Percentiles rank a stretch among this genome's conserved stretches.
These are phyloP conservation scores for Sebastes hubbsi DNA, from an alignment of 2,797 vertebrate genomes.

Conservation along the genomic window DNA sequence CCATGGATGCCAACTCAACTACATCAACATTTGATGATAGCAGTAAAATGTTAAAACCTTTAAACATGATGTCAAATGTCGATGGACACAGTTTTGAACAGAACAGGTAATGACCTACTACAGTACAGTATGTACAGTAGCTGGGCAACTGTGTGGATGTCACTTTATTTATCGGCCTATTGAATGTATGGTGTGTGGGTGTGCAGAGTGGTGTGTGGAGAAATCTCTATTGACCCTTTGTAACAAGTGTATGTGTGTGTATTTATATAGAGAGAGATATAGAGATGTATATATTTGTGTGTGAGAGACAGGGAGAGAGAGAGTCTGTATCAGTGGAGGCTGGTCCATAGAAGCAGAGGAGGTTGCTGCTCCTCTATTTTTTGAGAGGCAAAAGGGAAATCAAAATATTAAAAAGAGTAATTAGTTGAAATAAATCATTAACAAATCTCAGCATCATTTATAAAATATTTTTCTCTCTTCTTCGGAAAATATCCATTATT, in stretches of 20 bases:
- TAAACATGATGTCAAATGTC: background rate
- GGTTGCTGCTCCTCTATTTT: no score
- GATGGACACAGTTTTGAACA: background rate
- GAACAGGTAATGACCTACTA: background rate
- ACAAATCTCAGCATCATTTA: no score
- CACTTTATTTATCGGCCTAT: background rate
- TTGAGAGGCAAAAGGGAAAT: no score
- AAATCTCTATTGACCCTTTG: constrained; percentile 3
- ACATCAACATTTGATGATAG: background rate
- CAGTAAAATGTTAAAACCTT: background rate
- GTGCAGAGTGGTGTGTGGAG: background rate
- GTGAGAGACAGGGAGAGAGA: no score
- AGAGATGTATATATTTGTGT: no score
- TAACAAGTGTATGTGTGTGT: constrained; percentile 4
- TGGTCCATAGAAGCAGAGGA: no score
- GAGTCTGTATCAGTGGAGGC: no score
- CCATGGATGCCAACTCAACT: background rate
- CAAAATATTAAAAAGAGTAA: no score
- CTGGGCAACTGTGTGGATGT: background rate
- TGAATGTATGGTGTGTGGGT: background rate
- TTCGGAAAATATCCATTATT: no score
- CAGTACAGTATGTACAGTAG: background rate
- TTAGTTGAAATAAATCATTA: no score
- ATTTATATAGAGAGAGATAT: background rate
- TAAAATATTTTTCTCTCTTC: no score